phyloP scores from a whole-genome alignment of 2,113 vertebrate genomes.

The Thryonomys swinderianus region DNA sequence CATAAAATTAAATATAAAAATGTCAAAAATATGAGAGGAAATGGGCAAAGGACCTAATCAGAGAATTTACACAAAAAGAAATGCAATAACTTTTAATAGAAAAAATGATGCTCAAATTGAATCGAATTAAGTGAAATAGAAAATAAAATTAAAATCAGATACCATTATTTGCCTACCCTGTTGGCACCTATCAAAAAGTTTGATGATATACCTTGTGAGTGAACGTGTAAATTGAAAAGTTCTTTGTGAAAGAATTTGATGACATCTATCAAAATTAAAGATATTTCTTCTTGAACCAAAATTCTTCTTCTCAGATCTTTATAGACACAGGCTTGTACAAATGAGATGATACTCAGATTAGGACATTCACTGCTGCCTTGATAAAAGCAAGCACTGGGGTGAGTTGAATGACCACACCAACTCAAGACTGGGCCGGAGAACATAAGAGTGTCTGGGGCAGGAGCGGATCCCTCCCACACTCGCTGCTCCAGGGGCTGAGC shows the following conservation, averaged over 20 bases:
- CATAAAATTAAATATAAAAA: slow-evolving; percentile 4
- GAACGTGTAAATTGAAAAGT: slow-evolving; percentile 57
- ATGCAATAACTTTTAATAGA: slow-evolving; percentile 27
- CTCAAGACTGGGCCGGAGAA: background rate
- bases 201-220: background rate
- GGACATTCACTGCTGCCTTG: background rate
- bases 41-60: background rate
- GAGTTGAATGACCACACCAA: background rate
- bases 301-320: background rate
- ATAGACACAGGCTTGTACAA: background rate
- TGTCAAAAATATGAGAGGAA: background rate
- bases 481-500: accelerated
- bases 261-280: slow-evolving; percentile 49
- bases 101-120: slow-evolving; percentile 35
- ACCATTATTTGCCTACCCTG: slow-evolving; percentile 40
- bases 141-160: slow-evolving; percentile 50
- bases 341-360: background rate
- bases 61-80: slow-evolving; percentile 7
- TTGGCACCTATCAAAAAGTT: slow-evolving; percentile 42
- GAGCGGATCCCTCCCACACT: accelerated
- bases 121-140: slow-evolving; percentile 59
- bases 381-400: background rate
- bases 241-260: slow-evolving; percentile 42
- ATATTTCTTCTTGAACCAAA: background rate
- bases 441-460: accelerated